Evolutionary conservation across 2,888 invertebrate species (phyloP), one percentile per base, ranked within the genome.

Genomic region (Capitulum mitella): DNA sequence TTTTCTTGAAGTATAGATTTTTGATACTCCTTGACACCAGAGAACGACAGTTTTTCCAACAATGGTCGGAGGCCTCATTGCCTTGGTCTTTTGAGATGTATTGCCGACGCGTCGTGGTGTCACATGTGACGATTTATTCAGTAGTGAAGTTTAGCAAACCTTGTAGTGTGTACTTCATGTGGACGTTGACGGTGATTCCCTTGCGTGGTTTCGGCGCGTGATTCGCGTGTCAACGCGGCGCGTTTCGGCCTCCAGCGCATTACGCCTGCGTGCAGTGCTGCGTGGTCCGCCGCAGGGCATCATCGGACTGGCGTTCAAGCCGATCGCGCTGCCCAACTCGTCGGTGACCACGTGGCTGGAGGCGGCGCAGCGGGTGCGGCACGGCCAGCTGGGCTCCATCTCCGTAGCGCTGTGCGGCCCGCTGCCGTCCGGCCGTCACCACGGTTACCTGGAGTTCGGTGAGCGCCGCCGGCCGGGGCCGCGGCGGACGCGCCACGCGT

Each of bases 271-370:
- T 29, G n/a, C 5, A 22, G 22, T 26, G 19, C 22, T 16, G 6
- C 22, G 1, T 54, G 22, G n/a, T n/a, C 22, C 8, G 22, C 87
- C 87, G 22, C 70, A 70, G 70, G 87, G 90, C 78, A 88, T 90
- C 64, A 84, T 90, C 29, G 90, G 90, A 6, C 82, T 90, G 64
- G 90, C 89, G 0, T 90, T 90, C 82, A 83, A 86, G 29, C 86
- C 87, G 43, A 85, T 85, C 61, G 83, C 84, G 14, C 83, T 85
- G 84, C 87, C 87, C 29, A 84, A 86, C 79, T 81, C 84, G 58
- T 83, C 83, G 16, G 84, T 86, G 37, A 81, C 82, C 61, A 86
- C 87, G 8, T 86, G 86, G 84, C 85, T 87, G 80, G 86, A 87
- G 81, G 83, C 84, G 70, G 70, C 70, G 34, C 70, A 37, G 26